Evolutionary conservation across 2,113 vertebrate species (phyloP).

Genomic region (Panthera tigris): DNA sequence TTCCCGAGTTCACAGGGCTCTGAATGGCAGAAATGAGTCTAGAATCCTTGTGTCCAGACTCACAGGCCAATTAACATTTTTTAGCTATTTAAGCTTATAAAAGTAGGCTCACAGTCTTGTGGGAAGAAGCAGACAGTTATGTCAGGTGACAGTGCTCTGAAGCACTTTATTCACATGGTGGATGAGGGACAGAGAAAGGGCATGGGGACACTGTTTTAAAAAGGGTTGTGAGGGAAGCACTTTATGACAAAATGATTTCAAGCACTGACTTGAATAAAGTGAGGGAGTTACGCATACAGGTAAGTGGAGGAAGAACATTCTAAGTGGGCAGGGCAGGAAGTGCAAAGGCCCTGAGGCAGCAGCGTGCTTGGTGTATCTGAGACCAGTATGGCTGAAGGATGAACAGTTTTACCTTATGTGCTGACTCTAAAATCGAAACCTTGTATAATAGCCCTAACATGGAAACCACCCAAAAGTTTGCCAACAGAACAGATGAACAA

Average conservation of each 20-base stretch:
- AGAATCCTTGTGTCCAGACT: neutral
- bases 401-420: neutral
- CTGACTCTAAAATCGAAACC: constrained; percentile 27
- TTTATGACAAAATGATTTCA: neutral
- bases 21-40: neutral
- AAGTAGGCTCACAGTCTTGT: neutral
- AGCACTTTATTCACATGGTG: neutral
- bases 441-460: neutral
- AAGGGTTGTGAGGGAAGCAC: neutral
- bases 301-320: neutral
- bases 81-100: neutral
- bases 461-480: constrained; percentile 11
- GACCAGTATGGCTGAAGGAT: neutral
- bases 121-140: neutral
- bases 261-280: neutral
- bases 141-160: neutral
- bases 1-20: neutral
- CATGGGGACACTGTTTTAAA: neutral
- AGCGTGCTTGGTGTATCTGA: neutral
- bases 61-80: neutral
- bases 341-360: neutral
- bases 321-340: neutral
- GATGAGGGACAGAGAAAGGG: neutral
- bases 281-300: neutral
- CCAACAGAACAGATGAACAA: neutral